Evolutionary conservation across 1,140 invertebrate species (phyloP).

Genomic region (Rhyacophila brunnea): DNA sequence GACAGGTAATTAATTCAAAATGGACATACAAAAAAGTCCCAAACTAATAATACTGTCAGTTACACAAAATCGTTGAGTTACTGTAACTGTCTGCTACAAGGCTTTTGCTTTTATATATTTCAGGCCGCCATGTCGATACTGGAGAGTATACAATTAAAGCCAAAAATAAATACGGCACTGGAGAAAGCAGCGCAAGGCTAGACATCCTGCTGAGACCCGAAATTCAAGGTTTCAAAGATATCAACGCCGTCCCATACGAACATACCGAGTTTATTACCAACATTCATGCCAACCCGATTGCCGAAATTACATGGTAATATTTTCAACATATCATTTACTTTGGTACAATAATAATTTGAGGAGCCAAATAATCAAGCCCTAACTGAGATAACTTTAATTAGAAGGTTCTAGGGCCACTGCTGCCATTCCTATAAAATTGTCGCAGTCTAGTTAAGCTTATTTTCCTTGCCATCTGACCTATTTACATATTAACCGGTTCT

Average conservation of each 20-base stretch:
- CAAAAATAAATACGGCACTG: constrained; percentile 75
- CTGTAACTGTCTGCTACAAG: no score
- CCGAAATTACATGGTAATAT: constrained; percentile 70
- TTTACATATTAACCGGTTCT: no score
- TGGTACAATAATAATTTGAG: no score
- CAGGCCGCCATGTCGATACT: constrained; percentile 70
- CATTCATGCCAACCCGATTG: constrained; percentile 75
- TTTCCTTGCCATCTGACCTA: no score
- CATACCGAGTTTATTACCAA: constrained; percentile 67
- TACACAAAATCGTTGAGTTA: no score
- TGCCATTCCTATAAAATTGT: no score
- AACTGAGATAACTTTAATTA: no score
- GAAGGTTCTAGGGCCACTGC: no score
- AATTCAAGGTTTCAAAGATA: constrained; percentile 70
- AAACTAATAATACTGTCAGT: not conserved
- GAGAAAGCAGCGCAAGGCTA: constrained; percentile 65
- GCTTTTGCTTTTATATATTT: no score
- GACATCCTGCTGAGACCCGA: constrained; percentile 74
- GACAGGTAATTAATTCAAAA: constrained; percentile 46
- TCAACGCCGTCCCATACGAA: constrained; percentile 70
- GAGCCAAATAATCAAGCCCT: no score
- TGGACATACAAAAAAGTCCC: not conserved
- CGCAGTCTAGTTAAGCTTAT: no score
- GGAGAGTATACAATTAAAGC: constrained; percentile 79
- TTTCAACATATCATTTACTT: not conserved